phyloP scores from a whole-genome alignment of 37 sponge, comb jelly and placozoan genomes.

The Chondrosia reniformis region DNA sequence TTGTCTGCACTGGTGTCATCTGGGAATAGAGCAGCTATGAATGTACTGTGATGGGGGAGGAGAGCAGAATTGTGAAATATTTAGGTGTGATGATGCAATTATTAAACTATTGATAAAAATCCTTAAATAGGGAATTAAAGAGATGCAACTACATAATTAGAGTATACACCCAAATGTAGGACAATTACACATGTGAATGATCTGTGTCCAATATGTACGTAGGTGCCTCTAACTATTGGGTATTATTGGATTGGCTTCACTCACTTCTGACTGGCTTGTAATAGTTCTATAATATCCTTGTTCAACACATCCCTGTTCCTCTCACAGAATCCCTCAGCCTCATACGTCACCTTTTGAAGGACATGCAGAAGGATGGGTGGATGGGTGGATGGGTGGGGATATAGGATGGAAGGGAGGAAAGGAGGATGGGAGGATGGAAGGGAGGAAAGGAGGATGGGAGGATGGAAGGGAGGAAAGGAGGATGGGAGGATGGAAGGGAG shows the following conservation, averaged over 20 bases:
- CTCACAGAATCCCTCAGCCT: constrained; percentile 89
- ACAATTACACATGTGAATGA: too few species aligned
- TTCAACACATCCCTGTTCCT: constrained; percentile 93
- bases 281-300: constrained; percentile 90
- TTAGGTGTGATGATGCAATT: neutral
- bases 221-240: neutral
- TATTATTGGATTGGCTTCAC: neutral
- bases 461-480: neutral
- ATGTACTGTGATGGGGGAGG: constrained; percentile 35
- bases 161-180: neutral
- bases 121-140: too few species aligned
- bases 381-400: neutral
- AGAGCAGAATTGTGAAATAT: neutral
- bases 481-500: neutral
- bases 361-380: neutral
- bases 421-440: neutral
- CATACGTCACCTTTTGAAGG: constrained; percentile 76
- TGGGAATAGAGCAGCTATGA: constrained; percentile 82
- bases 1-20: constrained; percentile 79
- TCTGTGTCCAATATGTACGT: neutral
- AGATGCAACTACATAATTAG: too few species aligned
- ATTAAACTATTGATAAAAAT: too few species aligned
- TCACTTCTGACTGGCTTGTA: constrained; percentile 80
- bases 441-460: neutral
- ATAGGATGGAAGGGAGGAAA: neutral